Evolutionary conservation across 1,140 invertebrate species (phyloP), one percentile per base, ranked within the genome.

Genomic region (Polypedilum vanderplanki): DNA sequence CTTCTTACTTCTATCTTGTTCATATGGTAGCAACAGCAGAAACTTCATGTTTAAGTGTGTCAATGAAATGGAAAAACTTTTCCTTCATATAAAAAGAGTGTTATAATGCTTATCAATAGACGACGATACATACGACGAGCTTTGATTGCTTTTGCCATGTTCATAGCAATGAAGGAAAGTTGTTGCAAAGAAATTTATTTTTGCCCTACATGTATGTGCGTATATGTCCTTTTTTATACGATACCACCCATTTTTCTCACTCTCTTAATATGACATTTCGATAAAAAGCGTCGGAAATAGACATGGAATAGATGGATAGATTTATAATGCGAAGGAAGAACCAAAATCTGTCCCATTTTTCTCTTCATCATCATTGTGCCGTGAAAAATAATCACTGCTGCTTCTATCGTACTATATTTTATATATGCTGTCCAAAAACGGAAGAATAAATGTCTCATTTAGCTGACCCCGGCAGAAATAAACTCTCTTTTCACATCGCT

Each of bases 391-490:
- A 57, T 57, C 46, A n/a, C n/a, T n/a, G 12, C 12, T 57, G n/a
- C n/a, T 12, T 12, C 46, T 57, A 15, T 57, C 12, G 46, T 33
- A 57, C 46, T n/a, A 57, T n/a, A 57, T n/a, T 57, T 57, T 57
- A 57, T 57, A 57, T 57, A n/a, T 33, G 24, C 24, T 33, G 24
- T 33, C 24, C 24, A 33, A 33, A n/a, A 57, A 57, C 46, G 46
- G 46, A 57, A 57, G n/a, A n/a, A 57, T n/a, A 57, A 57, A 57
- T 57, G 46, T 57, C 46, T 57, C 46, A 57, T 57, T 57, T 57
- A 57, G 46, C 46, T 57, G 46, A 57, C 46, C 46, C 24, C 46
- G n/a, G 12, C 46, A 57, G 46, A 57, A 12, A 57, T 57, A 57
- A 57, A 57, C 46, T 57, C n/a, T 57, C n/a, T 57, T 57, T 57